Evolutionary conservation across 2,888 invertebrate species (phyloP).

Genomic region (Scaptomyza parva): DNA sequence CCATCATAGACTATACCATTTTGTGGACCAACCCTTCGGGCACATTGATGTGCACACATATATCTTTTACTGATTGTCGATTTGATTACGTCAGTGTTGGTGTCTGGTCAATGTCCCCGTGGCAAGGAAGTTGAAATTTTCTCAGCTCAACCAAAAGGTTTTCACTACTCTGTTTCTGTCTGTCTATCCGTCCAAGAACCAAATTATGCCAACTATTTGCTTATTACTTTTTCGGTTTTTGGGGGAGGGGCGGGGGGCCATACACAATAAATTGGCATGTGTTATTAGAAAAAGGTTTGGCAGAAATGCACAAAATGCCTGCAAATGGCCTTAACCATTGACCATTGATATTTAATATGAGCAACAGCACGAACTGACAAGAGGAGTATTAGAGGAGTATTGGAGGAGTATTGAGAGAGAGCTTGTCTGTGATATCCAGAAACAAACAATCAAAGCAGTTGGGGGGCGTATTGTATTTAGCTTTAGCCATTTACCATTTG

Average conservation of each 20-base stretch:
- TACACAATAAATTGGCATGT: slow-evolving; percentile 67
- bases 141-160: slow-evolving; percentile 5
- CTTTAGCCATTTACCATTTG: slow-evolving; percentile 14
- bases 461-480: slow-evolving; percentile 32
- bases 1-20: slow-evolving; percentile 7
- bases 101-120: slow-evolving; percentile 64
- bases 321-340: slow-evolving; percentile 45
- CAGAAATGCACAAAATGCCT: slow-evolving; percentile 70
- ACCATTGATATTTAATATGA: slow-evolving; percentile 45
- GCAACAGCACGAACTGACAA: slow-evolving; percentile 35
- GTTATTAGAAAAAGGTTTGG: slow-evolving; percentile 77
- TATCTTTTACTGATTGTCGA: slow-evolving; percentile 74
- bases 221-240: slow-evolving; percentile 71
- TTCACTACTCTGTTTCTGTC: too few species aligned
- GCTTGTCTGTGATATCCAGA: too few species aligned
- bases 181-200: slow-evolving; percentile 33
- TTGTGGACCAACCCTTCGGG: slow-evolving; percentile 55
- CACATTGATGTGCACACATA: slow-evolving; percentile 70
- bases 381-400: too few species aligned
- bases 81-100: slow-evolving; percentile 77
- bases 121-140: slow-evolving; percentile 55
- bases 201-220: slow-evolving; percentile 80
- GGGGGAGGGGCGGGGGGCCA: too few species aligned
- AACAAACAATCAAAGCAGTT: slow-evolving; percentile 3
- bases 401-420: too few species aligned